These are phyloP conservation scores for Neolamprologus multifasciatus DNA, from an alignment of 2,797 vertebrate genomes.

Conservation along the genomic window DNA sequence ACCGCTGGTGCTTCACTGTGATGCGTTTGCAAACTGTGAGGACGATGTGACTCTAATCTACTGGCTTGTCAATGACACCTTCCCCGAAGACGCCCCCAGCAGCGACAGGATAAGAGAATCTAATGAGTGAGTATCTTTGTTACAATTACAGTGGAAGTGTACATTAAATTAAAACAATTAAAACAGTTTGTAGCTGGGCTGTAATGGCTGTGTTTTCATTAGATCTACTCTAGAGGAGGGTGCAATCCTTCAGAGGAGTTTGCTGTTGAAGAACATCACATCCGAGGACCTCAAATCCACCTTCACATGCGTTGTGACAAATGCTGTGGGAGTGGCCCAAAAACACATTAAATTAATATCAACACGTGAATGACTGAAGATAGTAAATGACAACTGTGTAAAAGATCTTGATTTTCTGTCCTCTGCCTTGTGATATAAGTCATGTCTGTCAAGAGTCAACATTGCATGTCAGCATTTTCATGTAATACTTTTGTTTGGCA, in stretches of 20 bases:
- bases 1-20: conserved; percentile 49
- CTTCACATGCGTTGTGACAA: conserved; percentile 68
- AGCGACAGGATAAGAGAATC: conserved; percentile 54
- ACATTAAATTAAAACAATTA: background rate
- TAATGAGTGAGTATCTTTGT: conserved; percentile 57
- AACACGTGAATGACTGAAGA: background rate
- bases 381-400: background rate
- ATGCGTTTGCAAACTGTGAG: conserved; percentile 20
- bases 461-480: background rate
- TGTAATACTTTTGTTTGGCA: background rate
- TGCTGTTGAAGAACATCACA: conserved; percentile 51
- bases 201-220: background rate
- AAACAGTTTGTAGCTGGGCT: background rate
- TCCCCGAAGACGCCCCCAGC: conserved; percentile 64
- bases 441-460: background rate
- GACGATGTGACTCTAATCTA: conserved; percentile 65
- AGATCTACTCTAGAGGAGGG: conserved; percentile 30
- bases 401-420: background rate
- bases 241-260: conserved; percentile 34
- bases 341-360: conserved; percentile 23
- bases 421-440: background rate
- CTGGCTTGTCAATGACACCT: conserved; percentile 79
- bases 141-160: background rate
- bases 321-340: conserved; percentile 22
- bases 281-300: conserved; percentile 37